Evolutionary conservation across 1,140 invertebrate species (phyloP).

Genomic region (Atta cephalotes): DNA sequence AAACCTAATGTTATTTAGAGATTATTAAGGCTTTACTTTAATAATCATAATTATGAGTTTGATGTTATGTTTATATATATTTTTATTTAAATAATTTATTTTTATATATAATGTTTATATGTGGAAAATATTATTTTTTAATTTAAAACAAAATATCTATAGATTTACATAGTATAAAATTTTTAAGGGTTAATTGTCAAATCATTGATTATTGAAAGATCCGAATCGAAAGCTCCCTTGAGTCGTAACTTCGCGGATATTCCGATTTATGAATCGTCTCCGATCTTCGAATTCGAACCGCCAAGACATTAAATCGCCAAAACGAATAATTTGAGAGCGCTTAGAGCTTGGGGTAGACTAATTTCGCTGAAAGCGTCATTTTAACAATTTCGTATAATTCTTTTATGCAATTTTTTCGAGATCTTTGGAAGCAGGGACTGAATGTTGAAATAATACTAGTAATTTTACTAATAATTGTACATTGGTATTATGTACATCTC

Average conservation of each 20-base stretch:
- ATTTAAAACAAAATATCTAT: constrained; percentile 32
- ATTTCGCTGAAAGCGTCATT: constrained; percentile 18
- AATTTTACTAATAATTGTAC: not conserved
- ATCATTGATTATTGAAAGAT: not conserved
- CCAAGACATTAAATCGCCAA: constrained; percentile 17
- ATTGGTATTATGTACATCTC: not conserved
- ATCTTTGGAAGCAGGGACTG: not conserved
- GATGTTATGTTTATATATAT: constrained; percentile 17
- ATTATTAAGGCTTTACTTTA: constrained; percentile 14
- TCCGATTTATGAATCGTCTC: constrained; percentile 27
- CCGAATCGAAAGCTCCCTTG: not conserved
- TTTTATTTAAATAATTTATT: constrained; percentile 37
- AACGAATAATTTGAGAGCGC: constrained; percentile 31
- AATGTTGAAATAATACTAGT: not conserved
- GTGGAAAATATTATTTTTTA: constrained; percentile 18
- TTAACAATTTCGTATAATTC: not conserved
- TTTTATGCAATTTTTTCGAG: not conserved
- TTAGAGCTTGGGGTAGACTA: constrained; percentile 15
- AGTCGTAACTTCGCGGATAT: constrained; percentile 41
- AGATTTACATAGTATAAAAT: not conserved
- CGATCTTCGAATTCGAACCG: constrained; percentile 22
- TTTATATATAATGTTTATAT: constrained; percentile 16
- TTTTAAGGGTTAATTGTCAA: constrained; percentile 31
- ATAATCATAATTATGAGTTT: not conserved
- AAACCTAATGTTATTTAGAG: constrained; percentile 17